Base-by-base conservation (phyloP, 2,797 vertebrate species). In the Neoniphon sammara region DNA sequence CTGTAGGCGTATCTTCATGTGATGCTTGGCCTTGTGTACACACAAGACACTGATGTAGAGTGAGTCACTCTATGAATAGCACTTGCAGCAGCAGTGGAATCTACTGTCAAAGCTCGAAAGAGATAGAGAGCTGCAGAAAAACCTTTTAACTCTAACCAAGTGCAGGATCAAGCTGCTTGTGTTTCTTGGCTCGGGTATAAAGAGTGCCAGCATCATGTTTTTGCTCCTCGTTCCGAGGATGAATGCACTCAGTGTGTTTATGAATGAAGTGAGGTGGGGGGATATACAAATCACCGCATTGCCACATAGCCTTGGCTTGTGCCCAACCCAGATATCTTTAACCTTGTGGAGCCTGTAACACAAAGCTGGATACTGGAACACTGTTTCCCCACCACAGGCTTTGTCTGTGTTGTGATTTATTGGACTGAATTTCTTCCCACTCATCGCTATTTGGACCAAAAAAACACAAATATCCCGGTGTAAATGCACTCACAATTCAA, bases 161-260 rank as follows among this genome's bases (percentile, higher is more conserved):
- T 50, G 55, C 50, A 17, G 27, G 42, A 81, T 42, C 71, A 63
- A 83, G 47, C 59, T 23, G 42, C 73, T 75, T 81, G 60, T 70
- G 17, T 34, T 60, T 77, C 50, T 63, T 49, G 64, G 73, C 66
- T 30, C 23, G 63, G 18, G 60, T 46, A 57, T 61, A 14, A 47
- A 34, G 52, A 42, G 61, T 60, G 36, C 1, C 56, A 70, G 67
- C 42, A 61, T 31, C 34, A 46, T 56, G 69, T 50, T 70, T 68
- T 57, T 67, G 46, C 39, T 55, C 50, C 58, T 75, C 0, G 1
- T 23, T 70, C 76, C 50, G 25, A 66, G 70, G 63, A 66, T 56
- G 61, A 50, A 56, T 54, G 50, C 47, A 34, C 55, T 76, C 54
- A n/a, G 50, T 63, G 52, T 54, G 55, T 78, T 66, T 55, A 53